Percentiles rank a stretch among this genome's conserved stretches.
Conservation (phyloP, 1,140 invertebrate species). For the Aphelinus certus region DNA sequence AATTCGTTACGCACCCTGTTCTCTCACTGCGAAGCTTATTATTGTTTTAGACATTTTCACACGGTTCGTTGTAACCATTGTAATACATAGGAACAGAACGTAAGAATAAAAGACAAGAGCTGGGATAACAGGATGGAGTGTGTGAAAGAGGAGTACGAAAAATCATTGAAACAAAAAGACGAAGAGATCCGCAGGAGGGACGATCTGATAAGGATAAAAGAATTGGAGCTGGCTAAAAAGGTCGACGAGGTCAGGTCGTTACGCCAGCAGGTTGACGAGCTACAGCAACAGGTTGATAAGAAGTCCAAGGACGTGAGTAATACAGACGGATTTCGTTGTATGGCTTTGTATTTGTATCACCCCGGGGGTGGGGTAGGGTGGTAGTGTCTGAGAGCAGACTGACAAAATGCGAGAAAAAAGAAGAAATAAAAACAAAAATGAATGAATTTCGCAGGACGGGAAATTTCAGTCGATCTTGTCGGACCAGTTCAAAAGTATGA, state of each 20-base stretch:
- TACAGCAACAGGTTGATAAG: constrained; percentile 50
- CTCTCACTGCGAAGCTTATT: background rate
- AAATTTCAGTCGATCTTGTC: constrained; percentile 49
- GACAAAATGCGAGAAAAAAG: no score
- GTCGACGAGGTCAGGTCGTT: constrained; percentile 47
- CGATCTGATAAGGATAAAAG: constrained; percentile 44
- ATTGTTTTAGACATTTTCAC: background rate
- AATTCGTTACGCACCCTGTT: background rate
- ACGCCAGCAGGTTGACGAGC: constrained; percentile 45
- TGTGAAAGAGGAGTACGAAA: constrained; percentile 41
- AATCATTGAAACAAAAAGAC: constrained; percentile 45
- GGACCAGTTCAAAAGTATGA: constrained; percentile 52
- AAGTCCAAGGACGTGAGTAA: constrained; percentile 53
- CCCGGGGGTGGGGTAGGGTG: no score
- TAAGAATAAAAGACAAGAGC: background rate
- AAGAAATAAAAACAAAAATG: background rate
- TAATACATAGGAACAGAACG: background rate
- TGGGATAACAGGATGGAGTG: constrained; percentile 35
- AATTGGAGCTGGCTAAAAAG: constrained; percentile 43
- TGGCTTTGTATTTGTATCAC: no score
- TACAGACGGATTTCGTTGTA: constrained; percentile 16
- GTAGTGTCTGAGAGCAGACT: no score
- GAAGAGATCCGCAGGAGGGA: constrained; percentile 46
- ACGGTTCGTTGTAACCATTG: background rate
- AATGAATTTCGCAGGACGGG: constrained; percentile 20